These are phyloP conservation scores for Syngnathus acus DNA, from an alignment of 2,797 vertebrate genomes.

Conservation along the genomic window DNA sequence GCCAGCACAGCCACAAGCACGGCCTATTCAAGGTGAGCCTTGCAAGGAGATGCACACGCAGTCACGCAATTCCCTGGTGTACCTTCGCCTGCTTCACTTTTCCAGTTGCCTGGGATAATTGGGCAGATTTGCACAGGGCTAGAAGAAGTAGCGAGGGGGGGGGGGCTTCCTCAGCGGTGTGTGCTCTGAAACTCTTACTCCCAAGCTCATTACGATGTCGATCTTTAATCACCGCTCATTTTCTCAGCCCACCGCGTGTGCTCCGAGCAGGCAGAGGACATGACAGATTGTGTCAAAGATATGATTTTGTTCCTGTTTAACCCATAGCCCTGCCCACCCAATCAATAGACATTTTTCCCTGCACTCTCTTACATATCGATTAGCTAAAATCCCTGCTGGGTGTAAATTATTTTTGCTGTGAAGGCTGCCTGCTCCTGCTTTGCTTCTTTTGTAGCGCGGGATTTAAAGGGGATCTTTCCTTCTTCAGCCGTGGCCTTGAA, in stretches of 20 bases:
- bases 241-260: conserved; percentile 21
- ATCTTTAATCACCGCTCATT: conserved; percentile 47
- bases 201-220: conserved; percentile 19
- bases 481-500: conserved; percentile 22
- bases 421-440: conserved; percentile 2
- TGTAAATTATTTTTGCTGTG: conserved; percentile 26
- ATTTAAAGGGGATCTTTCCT: conserved; percentile 26
- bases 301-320: conserved; percentile 1
- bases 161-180: conserved; percentile 11
- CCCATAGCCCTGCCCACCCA: conserved; percentile 10
- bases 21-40: conserved; percentile 91
- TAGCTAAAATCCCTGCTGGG: conserved; percentile 12
- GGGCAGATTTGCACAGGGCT: conserved; percentile 20
- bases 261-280: conserved; percentile 20
- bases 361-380: conserved; percentile 34
- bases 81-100: conserved; percentile 19
- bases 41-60: not conserved
- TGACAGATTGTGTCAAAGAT: conserved; percentile 6
- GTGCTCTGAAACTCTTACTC: conserved; percentile 26
- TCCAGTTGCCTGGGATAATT: conserved; percentile 20
- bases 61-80: not conserved
- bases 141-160: conserved; percentile 8
- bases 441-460: conserved; percentile 5
- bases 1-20: conserved; percentile 89
- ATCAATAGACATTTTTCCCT: conserved; percentile 28